Evolutionary conservation across 2,797 vertebrate genomes (phyloP).

Genomic region (Alfaro cultratus): DNA sequence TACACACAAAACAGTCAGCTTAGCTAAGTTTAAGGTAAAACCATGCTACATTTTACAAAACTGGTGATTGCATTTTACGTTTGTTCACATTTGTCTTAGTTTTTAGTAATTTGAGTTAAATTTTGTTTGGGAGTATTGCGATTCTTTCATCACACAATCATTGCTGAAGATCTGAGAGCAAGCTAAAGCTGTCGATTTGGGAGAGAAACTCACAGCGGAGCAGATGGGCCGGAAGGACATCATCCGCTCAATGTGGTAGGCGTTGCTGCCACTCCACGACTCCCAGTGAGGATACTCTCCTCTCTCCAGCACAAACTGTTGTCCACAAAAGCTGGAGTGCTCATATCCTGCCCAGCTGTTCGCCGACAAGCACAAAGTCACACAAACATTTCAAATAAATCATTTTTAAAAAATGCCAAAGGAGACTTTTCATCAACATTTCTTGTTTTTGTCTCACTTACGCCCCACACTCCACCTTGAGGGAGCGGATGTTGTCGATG

Average conservation of each 20-base stretch:
- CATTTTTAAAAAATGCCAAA: neutral
- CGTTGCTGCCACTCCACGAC: slow-evolving; percentile 97
- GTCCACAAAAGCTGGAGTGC: slow-evolving; percentile 95
- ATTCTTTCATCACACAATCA: neutral
- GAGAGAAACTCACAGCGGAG: slow-evolving; percentile 88
- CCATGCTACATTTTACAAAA: neutral
- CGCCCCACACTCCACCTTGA: slow-evolving; percentile 95
- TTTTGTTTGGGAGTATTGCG: neutral
- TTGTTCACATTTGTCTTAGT: neutral
- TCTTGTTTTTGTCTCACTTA: slow-evolving; percentile 77
- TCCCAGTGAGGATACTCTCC: slow-evolving; percentile 98
- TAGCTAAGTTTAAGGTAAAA: neutral
- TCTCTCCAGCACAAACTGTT: slow-evolving; percentile 97
- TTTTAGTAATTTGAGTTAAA: neutral
- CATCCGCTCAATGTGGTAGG: slow-evolving; percentile 96
- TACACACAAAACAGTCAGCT: slow-evolving; percentile 6
- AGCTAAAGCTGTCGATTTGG: slow-evolving; percentile 8
- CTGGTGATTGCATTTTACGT: neutral
- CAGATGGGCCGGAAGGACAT: slow-evolving; percentile 97
- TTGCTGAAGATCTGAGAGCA: neutral
- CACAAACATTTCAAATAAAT: neutral
- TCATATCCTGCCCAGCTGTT: slow-evolving; percentile 95
- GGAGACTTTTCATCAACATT: neutral
- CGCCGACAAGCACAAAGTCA: slow-evolving; percentile 33
- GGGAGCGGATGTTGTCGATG: slow-evolving; percentile 90